Evolutionary conservation across 2,888 invertebrate genomes (phyloP).

Genomic region (Apamea anceps): DNA sequence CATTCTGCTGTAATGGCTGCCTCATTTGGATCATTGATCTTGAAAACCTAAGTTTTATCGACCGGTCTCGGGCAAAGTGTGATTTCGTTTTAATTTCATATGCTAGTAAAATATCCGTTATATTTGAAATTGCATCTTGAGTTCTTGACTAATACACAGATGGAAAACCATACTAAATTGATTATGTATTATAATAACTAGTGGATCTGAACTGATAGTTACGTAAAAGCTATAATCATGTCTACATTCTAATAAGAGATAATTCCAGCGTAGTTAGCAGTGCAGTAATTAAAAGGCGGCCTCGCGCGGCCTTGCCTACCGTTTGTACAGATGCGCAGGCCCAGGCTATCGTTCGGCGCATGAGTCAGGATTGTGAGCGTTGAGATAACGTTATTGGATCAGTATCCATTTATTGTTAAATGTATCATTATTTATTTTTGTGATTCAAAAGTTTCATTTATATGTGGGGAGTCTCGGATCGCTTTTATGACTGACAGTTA

Average conservation of each 20-base stretch:
- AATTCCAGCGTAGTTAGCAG: conserved; percentile 56
- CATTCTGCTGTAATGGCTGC: conserved; percentile 47
- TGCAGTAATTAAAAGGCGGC: conserved; percentile 78
- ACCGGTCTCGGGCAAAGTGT: not conserved
- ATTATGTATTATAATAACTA: not conserved
- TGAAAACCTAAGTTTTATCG: conserved; percentile 23
- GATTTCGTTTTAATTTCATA: conserved; percentile 16
- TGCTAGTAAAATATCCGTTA: not conserved
- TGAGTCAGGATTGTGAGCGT: conserved; percentile 69
- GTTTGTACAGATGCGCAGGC: conserved; percentile 82
- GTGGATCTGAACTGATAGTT: not conserved
- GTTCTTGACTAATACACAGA: not conserved
- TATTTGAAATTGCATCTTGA: conserved; percentile 2
- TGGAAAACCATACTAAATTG: not conserved
- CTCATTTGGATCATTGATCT: conserved; percentile 45
- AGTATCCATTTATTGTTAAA: conserved; percentile 51
- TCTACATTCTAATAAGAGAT: conserved; percentile 52
- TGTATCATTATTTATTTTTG: conserved; percentile 43
- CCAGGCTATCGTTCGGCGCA: conserved; percentile 62
- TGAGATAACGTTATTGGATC: conserved; percentile 61
- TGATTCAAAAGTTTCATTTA: conserved; percentile 41
- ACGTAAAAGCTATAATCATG: conserved; percentile 38
- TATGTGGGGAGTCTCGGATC: not conserved
- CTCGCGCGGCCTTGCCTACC: conserved; percentile 81
- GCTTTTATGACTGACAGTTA: conserved; percentile 10